Conservation (phyloP, 1,140 invertebrate species). For the Tenebrio molitor region DNA sequence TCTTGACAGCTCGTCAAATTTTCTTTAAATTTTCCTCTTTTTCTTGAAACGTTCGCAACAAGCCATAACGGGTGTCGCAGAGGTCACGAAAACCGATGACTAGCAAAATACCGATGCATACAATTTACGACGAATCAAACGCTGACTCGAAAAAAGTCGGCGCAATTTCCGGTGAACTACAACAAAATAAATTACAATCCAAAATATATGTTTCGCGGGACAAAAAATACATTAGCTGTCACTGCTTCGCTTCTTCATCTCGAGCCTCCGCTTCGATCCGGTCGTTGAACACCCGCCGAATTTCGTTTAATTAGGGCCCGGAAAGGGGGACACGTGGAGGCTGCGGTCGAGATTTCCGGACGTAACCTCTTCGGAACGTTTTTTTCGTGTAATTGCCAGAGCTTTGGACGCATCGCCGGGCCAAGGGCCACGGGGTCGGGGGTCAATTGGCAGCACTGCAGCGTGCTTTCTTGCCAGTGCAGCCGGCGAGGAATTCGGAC, state of each 20-base stretch:
- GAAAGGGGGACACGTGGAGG: no score
- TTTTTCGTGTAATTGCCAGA: constrained; percentile 1
- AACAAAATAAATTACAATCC: constrained; percentile 29
- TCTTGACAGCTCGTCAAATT: no score
- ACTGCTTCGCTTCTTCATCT: not conserved
- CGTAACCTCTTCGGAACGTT: not conserved
- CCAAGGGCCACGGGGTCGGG: constrained; percentile 22
- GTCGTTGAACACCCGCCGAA: constrained; percentile 8
- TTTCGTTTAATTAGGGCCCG: no score
- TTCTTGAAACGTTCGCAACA: no score
- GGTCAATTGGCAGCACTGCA: constrained; percentile 31
- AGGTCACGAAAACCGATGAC: constrained; percentile 22
- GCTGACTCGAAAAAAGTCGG: not conserved
- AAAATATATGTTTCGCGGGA: not conserved
- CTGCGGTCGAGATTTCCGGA: not conserved
- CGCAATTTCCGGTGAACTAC: constrained; percentile 23
- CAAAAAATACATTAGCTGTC: constrained; percentile 7
- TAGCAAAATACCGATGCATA: not conserved
- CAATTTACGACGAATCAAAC: not conserved
- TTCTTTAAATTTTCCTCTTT: no score
- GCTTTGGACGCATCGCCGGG: constrained; percentile 1
- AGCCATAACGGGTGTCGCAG: not conserved
- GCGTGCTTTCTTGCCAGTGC: constrained; percentile 20
- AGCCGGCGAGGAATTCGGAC: constrained; percentile 34
- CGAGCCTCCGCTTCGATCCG: not conserved